Conservation (phyloP, 2,888 invertebrate genomes). For the Ganaspis brasiliensis region DNA sequence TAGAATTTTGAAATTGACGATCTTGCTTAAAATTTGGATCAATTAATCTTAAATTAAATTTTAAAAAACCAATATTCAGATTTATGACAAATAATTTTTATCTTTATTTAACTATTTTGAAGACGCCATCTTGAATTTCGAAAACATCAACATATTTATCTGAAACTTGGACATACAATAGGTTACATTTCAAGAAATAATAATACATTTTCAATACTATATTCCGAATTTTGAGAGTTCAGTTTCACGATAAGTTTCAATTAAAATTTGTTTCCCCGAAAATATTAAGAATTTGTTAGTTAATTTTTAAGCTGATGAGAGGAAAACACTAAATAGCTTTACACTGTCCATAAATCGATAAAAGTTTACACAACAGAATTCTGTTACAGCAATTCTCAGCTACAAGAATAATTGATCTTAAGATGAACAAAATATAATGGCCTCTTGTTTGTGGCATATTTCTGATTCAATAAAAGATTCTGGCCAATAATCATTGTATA, state of each 20-base stretch:
- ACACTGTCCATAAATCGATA: not conserved
- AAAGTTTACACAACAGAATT: constrained; percentile 10
- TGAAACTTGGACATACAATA: too few relatives aligned
- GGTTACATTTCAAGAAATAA: too few relatives aligned
- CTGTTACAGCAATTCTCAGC: constrained; percentile 10
- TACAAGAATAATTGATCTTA: constrained; percentile 4
- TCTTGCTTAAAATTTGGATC: too few relatives aligned
- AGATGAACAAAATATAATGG: constrained; percentile 30
- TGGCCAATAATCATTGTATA: constrained; percentile 21
- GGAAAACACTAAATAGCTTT: not conserved
- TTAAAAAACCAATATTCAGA: too few relatives aligned
- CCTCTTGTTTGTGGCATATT: constrained; percentile 15
- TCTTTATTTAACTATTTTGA: too few relatives aligned
- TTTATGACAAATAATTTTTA: too few relatives aligned
- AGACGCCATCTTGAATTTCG: too few relatives aligned
- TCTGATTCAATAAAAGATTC: constrained; percentile 36
- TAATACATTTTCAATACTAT: too few relatives aligned
- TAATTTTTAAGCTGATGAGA: not conserved
- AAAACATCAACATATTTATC: too few relatives aligned
- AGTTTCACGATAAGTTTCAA: not conserved
- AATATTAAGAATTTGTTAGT: not conserved
- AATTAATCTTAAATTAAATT: too few relatives aligned
- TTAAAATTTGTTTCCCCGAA: constrained; percentile 8
- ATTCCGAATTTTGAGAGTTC: not conserved
- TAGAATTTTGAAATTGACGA: too few relatives aligned